Conservation (phyloP, 2,888 invertebrate species). For the Trichopoda pennipes region DNA sequence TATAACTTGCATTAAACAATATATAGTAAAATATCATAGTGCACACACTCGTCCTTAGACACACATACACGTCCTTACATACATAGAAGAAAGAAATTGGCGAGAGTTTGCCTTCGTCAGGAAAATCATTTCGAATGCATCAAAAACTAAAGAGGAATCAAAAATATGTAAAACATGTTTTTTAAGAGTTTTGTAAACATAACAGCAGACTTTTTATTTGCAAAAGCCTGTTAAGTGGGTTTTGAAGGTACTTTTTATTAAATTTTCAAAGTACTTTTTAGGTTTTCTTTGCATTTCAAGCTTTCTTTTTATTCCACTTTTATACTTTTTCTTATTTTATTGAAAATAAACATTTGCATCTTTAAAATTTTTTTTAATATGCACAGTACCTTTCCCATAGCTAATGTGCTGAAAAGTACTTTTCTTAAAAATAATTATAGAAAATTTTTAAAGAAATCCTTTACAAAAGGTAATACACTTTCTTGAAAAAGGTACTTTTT, state of each 20-base stretch:
- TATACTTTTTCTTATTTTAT: no score
- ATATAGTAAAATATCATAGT: not conserved
- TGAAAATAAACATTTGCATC: no score
- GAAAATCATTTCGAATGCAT: not conserved
- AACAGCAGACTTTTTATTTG: no score
- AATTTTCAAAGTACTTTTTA: no score
- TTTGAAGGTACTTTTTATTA: no score
- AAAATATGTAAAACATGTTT: not conserved
- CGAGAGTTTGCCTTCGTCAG: constrained; percentile 58
- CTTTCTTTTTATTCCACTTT: no score
- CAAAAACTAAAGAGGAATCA: constrained; percentile 5
- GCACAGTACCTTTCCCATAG: no score
- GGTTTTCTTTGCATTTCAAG: no score
- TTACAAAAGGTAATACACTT: not conserved
- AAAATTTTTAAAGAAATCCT: not conserved
- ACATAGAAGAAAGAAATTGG: constrained; percentile 23
- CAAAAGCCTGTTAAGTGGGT: no score
- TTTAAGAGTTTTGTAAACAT: no score
- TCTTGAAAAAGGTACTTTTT: not conserved
- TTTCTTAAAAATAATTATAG: no score
- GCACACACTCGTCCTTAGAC: not conserved
- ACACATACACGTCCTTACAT: not conserved
- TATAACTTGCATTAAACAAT: constrained; percentile 45
- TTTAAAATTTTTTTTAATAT: not conserved
- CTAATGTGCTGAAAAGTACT: not conserved